Base-by-base conservation (phyloP, 2,797 vertebrate species). In the Lepus townsendii region DNA sequence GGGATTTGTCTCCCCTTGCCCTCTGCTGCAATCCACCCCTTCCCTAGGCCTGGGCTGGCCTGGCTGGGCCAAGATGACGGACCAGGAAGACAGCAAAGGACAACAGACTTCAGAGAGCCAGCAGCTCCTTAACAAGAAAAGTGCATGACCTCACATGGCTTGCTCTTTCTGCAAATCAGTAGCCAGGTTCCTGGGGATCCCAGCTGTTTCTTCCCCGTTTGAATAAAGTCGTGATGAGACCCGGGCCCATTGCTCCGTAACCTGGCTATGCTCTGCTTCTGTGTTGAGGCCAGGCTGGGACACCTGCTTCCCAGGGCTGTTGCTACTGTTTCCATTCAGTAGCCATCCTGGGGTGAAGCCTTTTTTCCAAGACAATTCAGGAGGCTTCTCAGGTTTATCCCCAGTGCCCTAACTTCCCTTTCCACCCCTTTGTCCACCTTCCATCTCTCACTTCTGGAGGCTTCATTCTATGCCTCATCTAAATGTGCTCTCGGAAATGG, bases 391-490 rank as follows among this genome's bases (percentile, higher is more conserved):
- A 66, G 30, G 50, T 87, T 84, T 87, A 57, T 86, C 62, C 17
- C 10, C 17, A 35, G 20, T 78, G 27, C 38, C 50, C 60, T 27
- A 3, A 50, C 14, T 86, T 91, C 35, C 63, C 19, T 47, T 26
- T 82, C 30, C 4, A 72, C 2, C 30, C 24, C 75, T 91, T 76
- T 30, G 60, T 38, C 47, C 20, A 54, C 75, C 54, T 50, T 73
- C n/a, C 0, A 5, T 57, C 20, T 63, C 60, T 75, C 57, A 78
- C 80, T 82, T 92, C 63, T 69, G 65, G 32, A 35, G 9, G 35
- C 72, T 88, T 88, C 54, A 79, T 88, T 90, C 72, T 94, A 22
- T 57, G 88, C 38, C 57, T 91, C 87, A 42, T 50, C 38, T 27
- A 94, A 72, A 78, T 30, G 16, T 75, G 24, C n/a, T 72, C 30